These are phyloP conservation scores for Drosophila kikkawai DNA, from an alignment of 1,140 invertebrate genomes.

Conservation along the genomic window DNA sequence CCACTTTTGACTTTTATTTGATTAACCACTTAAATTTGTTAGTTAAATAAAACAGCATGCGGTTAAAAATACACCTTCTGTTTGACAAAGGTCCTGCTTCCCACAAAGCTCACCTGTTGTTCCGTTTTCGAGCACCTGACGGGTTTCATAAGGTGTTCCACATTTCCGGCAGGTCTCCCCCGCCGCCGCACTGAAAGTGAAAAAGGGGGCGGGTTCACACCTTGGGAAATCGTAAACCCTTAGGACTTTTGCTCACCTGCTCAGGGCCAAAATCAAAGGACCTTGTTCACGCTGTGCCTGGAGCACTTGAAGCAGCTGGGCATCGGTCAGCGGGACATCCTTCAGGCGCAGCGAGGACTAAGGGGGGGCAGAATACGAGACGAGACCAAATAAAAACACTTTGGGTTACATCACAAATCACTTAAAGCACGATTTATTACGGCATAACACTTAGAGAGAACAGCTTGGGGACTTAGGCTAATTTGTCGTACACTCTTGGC, in stretches of 20 bases:
- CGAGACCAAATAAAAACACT: constrained; percentile 14
- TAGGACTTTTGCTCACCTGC: constrained; percentile 62
- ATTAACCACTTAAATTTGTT: constrained; percentile 2
- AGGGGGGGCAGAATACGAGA: not conserved
- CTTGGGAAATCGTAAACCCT: not conserved
- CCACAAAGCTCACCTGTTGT: constrained; percentile 40
- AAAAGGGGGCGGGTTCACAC: constrained; percentile 1
- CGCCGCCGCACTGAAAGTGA: constrained; percentile 39
- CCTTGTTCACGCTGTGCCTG: constrained; percentile 68
- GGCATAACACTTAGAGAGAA: constrained; percentile 53
- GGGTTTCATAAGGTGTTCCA: constrained; percentile 61
- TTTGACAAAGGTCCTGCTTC: not conserved
- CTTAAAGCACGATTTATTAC: constrained; percentile 70
- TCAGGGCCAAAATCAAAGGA: constrained; percentile 73
- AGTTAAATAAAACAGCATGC: constrained; percentile 20
- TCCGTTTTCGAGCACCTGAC: constrained; percentile 38
- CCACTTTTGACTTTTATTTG: not conserved
- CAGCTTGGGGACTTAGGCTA: constrained; percentile 40
- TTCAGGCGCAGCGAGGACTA: constrained; percentile 71
- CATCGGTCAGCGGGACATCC: constrained; percentile 64
- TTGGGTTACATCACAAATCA: constrained; percentile 54
- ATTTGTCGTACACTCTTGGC: constrained; percentile 73
- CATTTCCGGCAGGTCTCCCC: constrained; percentile 55
- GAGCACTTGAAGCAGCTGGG: constrained; percentile 66
- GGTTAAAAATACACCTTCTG: not conserved